Base-by-base conservation (phyloP, 2,113 vertebrate genomes). In the Phocoena phocoena region DNA sequence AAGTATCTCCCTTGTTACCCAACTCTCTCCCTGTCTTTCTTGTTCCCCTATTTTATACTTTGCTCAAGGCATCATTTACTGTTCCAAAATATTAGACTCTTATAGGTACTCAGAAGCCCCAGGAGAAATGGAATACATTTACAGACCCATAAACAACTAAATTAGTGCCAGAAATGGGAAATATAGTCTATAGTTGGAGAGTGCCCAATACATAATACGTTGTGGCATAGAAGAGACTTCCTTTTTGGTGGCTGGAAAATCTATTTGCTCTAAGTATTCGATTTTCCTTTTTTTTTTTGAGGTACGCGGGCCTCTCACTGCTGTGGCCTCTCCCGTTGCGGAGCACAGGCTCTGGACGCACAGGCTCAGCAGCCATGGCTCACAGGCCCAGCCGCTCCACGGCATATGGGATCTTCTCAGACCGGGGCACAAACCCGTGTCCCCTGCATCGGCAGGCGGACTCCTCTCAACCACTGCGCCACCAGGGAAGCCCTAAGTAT, bases 161-260 rank as follows among this genome's bases (percentile, higher is more conserved):
- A 94, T 96, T 97, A 97, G 85, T 63, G 81, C 97, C 97, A 93
- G 95, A 98, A 98, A 98, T 93, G 97, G 97, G 97, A 97, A 97
- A 98, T 98, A 98, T 5, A 97, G 95, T 96, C 63, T 86, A 93
- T 11, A 76, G 96, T 97, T 98, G 98, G 98, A 96, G 53, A 53
- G 21, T 74, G 60, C 97, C 97, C 97, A 97, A 87, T 95, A 65
- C 84, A 97, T 96, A 98, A 98, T 97, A 96, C 96, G 91, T 96
- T 96, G 98, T 97, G 98, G 98, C 96, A 97, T 80, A 93, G 95
- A 97, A 96, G 96, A 97, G 96, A 98, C 97, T 98, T 98, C 97
- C 98, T 98, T 97, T 98, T 71, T 97, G 96, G 97, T 98, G 97
- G 97, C 98, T 98, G 97, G 98, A 98, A 98, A 98, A 98, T 97